These are phyloP conservation scores for Zaprionus nigranus DNA, from an alignment of 1,140 invertebrate genomes.

Conservation along the genomic window DNA sequence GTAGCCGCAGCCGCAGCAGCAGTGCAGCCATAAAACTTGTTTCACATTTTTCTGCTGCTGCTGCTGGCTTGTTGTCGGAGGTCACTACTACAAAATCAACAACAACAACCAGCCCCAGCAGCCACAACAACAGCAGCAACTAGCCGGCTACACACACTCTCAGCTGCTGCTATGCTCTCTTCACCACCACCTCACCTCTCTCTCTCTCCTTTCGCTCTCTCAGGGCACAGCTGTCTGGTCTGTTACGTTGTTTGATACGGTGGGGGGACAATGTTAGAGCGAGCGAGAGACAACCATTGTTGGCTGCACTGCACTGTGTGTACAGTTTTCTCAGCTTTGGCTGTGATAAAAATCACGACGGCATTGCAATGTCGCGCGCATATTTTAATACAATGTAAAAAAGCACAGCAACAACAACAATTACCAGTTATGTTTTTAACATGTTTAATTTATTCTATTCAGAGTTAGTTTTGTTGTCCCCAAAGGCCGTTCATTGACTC, in stretches of 20 bases:
- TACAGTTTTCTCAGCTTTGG: constrained; percentile 75
- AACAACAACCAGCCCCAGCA: constrained; percentile 40
- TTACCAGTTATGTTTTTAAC: not conserved
- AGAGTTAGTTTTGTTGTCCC: constrained; percentile 14
- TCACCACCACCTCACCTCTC: not conserved
- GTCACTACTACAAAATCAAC: constrained; percentile 61
- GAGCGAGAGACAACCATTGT: not conserved
- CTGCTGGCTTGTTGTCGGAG: constrained; percentile 71
- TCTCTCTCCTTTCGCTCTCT: constrained; percentile 10
- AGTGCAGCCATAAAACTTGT: constrained; percentile 68
- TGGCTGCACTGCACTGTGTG: constrained; percentile 35
- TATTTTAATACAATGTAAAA: constrained; percentile 54
- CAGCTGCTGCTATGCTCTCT: constrained; percentile 47
- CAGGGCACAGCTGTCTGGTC: constrained; percentile 64
- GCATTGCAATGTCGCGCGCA: constrained; percentile 68
- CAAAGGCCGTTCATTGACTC: constrained; percentile 80
- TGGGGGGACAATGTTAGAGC: constrained; percentile 8
- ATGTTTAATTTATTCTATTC: constrained; percentile 44
- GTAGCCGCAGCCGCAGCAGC: constrained; percentile 12
- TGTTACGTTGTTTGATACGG: constrained; percentile 49
- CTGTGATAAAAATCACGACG: constrained; percentile 48
- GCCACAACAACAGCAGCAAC: constrained; percentile 33
- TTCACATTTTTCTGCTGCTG: constrained; percentile 52
- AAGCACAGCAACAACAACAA: constrained; percentile 18
- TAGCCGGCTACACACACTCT: constrained; percentile 58